Conservation (phyloP, 2,888 invertebrate genomes). For the Bombyx huttoni region DNA sequence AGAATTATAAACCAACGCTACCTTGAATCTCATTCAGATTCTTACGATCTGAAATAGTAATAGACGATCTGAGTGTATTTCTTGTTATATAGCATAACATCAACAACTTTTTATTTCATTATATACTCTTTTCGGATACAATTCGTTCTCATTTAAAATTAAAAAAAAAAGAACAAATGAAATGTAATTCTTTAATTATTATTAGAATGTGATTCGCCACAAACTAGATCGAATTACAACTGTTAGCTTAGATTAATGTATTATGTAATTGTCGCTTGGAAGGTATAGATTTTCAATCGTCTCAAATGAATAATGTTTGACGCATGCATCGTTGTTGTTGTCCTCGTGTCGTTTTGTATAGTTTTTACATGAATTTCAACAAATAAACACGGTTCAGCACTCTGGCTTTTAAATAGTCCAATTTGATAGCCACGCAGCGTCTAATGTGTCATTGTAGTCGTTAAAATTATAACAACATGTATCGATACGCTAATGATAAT, state of each 20-base stretch:
- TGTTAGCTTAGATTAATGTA: too few species aligned
- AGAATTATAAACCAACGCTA: constrained; percentile 56
- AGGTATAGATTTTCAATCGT: not conserved
- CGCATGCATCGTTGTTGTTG: not conserved
- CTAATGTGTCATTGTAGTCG: not conserved
- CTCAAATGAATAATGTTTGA: not conserved
- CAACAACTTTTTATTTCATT: too few species aligned
- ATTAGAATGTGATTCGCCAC: too few species aligned
- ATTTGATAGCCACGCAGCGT: not conserved
- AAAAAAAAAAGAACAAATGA: too few species aligned
- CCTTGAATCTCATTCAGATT: constrained; percentile 49
- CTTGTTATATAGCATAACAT: too few species aligned
- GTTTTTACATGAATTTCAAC: not conserved
- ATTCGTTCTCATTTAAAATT: too few species aligned
- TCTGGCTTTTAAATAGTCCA: not conserved
- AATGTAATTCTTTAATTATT: too few species aligned
- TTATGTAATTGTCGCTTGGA: not conserved
- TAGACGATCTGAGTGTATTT: constrained; percentile 12
- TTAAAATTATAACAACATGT: not conserved
- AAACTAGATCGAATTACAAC: too few species aligned
- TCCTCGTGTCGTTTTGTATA: not conserved
- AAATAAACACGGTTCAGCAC: not conserved
- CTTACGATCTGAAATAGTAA: constrained; percentile 55
- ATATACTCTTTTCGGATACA: too few species aligned
- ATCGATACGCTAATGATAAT: not conserved